A percentile compares a stretch with the other conserved stretches of the same genome.
These are phyloP conservation scores for Eupithecia subfuscata DNA, from an alignment of 2,888 invertebrate species.

Conservation along the genomic window DNA sequence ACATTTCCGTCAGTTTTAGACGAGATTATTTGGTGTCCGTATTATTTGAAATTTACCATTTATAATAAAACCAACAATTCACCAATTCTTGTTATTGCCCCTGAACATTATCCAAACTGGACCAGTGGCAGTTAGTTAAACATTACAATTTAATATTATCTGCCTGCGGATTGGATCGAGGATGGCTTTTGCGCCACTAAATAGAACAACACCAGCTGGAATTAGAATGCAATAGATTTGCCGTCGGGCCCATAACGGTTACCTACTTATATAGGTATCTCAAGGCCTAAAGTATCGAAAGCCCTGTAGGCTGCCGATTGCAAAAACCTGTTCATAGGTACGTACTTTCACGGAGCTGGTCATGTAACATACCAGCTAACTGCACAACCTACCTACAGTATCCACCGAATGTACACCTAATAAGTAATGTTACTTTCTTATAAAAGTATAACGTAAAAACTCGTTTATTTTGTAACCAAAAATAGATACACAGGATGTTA, in stretches of 20 bases:
- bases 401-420: no score
- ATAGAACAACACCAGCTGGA: neutral
- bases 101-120: neutral
- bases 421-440: neutral
- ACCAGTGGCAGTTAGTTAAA: neutral
- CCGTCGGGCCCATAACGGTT: conserved; percentile 3
- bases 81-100: neutral
- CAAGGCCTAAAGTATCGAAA: conserved; percentile 23
- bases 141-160: neutral
- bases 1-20: no score
- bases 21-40: no score
- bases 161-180: neutral
- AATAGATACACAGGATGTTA: no score
- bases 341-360: neutral
- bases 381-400: neutral
- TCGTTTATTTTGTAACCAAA: no score
- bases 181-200: neutral
- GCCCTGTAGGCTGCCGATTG: conserved; percentile 34
- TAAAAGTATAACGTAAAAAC: no score
- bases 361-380: neutral
- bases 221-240: conserved; percentile 13
- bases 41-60: neutral
- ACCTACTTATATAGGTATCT: conserved; percentile 16
- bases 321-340: neutral
- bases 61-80: no score